Evolutionary conservation across 1,140 invertebrate species (phyloP), one percentile per base, ranked within the genome.

Genomic region (Phortica variegata): DNA sequence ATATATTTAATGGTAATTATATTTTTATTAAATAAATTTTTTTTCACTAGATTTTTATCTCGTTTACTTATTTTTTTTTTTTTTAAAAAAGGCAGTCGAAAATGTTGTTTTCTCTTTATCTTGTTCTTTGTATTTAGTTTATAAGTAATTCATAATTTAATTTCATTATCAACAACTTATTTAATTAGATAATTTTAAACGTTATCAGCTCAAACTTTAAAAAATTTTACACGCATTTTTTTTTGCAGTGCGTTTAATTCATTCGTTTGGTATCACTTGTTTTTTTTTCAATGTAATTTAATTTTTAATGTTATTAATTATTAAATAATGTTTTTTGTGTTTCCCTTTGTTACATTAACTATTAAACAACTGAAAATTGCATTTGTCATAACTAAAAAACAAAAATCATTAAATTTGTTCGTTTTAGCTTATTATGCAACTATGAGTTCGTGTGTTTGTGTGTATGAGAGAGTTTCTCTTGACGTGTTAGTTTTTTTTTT

Each of bases 51-150:
- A 31, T 60, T 42, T 47, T 13, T 47, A 49, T 51, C 29, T 20
- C 33, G 29, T 54, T 58, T 33, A 23, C n/a, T n/a, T 31, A 31
- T 31, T 31, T 9, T 31, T n/a, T n/a, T n/a, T n/a, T n/a, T 42
- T 57, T 65, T 56, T 54, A 60, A 65, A 72, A 68, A 61, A 71
- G 68, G 61, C 68, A 65, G 59, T 71, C 68, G 54, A 70, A 70
- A 66, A 61, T 65, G 42, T 61, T 58, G 56, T 60, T 58, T 51
- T 66, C 59, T 56, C 20, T 43, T 41, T 49, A 12, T 18, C 36
- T n/a, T 39, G 23, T 32, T 42, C 36, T 43, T 52, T 33, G 26
- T 47, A 32, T 19, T 43, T 43, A 37, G 26, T 49, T 48, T 56
- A 47, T 56, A 32, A 51, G 29, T 51, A 44, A 54, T 52, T 47